Base-by-base conservation (phyloP, 2,113 vertebrate genomes). In the Erinaceus europaeus region DNA sequence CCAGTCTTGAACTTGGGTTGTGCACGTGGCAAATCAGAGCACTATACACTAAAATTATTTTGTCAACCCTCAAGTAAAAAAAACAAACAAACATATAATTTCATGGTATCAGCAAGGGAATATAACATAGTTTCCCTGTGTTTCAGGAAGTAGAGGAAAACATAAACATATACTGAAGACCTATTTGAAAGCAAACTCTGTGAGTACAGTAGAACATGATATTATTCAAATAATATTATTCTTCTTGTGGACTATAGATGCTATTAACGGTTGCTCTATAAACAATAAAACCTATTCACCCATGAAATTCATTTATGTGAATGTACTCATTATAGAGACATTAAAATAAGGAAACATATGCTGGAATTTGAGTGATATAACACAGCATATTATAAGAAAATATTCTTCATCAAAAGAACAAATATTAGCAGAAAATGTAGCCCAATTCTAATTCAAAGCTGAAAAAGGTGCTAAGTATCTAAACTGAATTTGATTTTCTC, bases 321-420 rank as follows among this genome's bases (percentile, higher is more conserved):
- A 85, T 27, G 17, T 87, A 62, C 18, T 95, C 23, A 4, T 76
- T 91, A 79, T 5, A 9, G 13, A 64, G 64, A 46, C 69, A 29
- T 4, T 84, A 85, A 94, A 74, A 81, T 34, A 89, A 92, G 76
- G 46, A 59, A 83, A 55, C 32, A 1, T 14, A 27, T 61, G 89
- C 78, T 85, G 59, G 69, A 71, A 87, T 89, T 29, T 20, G 36
- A 65, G 29, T 71, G 44, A 57, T 77, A 9, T 4, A 78, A 50
- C 14, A 3, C 53, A 32, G 62, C 38, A 4, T 40, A 2, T 87
- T 73, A 52, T 20, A 27, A 18, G 48, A 38, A 55, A 71, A 0
- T 15, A 88, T 32, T 64, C 59, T 72, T 89, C 81, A 50, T 92
- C 73, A 69, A 42, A 82, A 90, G 68, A 95, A 85, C 40, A 94